A percentile compares a stretch with the other conserved stretches of the same genome.
These are phyloP conservation scores for Pseudochirops corinnae DNA, from an alignment of 2,797 vertebrate genomes.

Conservation along the genomic window DNA sequence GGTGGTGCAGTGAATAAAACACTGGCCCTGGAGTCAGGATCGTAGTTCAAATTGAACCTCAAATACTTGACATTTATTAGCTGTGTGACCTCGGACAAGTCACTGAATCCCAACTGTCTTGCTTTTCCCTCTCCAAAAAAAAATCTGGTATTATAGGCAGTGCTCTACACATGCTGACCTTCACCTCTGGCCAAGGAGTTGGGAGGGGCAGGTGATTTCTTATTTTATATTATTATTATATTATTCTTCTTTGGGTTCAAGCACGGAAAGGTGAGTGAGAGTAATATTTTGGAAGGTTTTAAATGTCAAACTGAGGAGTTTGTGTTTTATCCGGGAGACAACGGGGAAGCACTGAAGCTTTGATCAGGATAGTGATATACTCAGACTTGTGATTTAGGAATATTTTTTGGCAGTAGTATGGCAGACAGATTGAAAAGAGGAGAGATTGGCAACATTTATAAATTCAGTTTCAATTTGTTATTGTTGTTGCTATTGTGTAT, in stretches of 20 bases:
- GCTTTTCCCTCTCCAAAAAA: no score
- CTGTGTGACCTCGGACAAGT: no score
- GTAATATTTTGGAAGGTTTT: neutral
- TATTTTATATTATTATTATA: neutral
- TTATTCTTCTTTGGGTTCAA: neutral
- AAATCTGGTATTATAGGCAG: neutral
- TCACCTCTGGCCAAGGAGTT: neutral
- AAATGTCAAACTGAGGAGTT: neutral
- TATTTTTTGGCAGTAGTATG: neutral
- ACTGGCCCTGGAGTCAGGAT: no score
- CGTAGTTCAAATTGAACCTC: no score
- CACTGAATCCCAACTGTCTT: no score
- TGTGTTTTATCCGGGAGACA: neutral
- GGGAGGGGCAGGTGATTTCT: neutral
- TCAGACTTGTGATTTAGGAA: no score
- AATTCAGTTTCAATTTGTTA: neutral
- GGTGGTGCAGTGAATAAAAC: no score
- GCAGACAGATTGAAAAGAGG: neutral
- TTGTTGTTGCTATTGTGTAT: neutral
- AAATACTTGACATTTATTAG: no score
- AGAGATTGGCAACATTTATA: neutral
- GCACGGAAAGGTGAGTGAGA: neutral
- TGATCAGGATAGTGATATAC: neutral
- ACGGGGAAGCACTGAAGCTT: neutral
- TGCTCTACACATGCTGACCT: neutral